Evolutionary conservation across 2,888 invertebrate species (phyloP), one percentile per base, ranked within the genome.

Genomic region (Entomobrya proxima): DNA sequence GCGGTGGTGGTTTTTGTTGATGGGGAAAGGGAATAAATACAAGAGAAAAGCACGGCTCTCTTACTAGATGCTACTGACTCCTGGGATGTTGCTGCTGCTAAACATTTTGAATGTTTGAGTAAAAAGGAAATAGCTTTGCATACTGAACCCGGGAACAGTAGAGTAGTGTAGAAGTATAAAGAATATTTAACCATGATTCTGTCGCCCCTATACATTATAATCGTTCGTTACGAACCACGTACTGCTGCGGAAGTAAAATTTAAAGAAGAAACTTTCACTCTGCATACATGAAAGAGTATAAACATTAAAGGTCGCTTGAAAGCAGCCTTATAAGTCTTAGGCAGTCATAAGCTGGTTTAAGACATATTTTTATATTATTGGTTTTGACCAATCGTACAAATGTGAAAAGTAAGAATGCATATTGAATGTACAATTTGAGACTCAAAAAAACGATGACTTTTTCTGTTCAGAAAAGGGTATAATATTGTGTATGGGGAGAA

Each of bases 31-130:
- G 85, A 85, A 72, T 76, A 75, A 37, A 80, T 55, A 50, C n/a
- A 35, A 76, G 52, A 86, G 75, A n/a, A n/a, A n/a, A n/a, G n/a
- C n/a, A n/a, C n/a, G n/a, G n/a, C n/a, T n/a, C n/a, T n/a, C n/a
- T n/a, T n/a, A 83, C 83, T 81, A 74, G 81, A 86, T 88, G 67
- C 83, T 55, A 7, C 40, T 6, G 74, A 24, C 40, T 4, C 4
- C 47, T 40, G 18, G 40, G 2, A 18, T 37, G 9, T 18, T 77
- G 86, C 80, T 85, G 82, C 64, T 75, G 87, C 79, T 87, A 87
- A 87, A 84, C 79, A 84, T 83, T 80, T 83, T 83, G 75, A 83
- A 74, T 76, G 82, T 61, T 83, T 83, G 64, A 40, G 78, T 88
- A 88, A 89, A 88, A 83, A 88, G 89, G 67, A 67, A 67, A 67